These are phyloP conservation scores for Adineta ricciae DNA, from an alignment of 2,888 invertebrate genomes.

Conservation along the genomic window DNA sequence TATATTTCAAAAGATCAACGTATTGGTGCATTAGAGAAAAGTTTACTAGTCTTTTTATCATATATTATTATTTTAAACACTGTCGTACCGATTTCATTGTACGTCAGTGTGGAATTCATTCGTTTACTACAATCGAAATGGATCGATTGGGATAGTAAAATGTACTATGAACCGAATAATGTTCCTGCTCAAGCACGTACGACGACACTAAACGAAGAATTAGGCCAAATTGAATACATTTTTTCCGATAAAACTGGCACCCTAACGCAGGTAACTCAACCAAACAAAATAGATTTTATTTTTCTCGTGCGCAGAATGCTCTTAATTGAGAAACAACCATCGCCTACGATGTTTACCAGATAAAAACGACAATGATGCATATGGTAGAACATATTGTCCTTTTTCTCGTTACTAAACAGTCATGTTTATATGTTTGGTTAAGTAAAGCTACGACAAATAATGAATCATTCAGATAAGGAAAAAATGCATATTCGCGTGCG, in stretches of 20 bases:
- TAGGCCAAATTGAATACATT: conserved; percentile 96
- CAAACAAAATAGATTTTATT: no score
- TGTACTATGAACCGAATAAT: conserved; percentile 74
- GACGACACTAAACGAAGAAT: conserved; percentile 92
- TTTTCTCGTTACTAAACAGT: no score
- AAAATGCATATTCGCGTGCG: no score
- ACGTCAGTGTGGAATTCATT: conserved; percentile 72
- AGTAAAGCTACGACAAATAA: no score
- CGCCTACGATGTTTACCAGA: no score
- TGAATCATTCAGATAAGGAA: no score
- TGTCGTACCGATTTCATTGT: conserved; percentile 96
- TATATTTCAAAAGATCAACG: conserved; percentile 61
- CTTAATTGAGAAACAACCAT: no score
- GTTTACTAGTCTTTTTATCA: conserved; percentile 92
- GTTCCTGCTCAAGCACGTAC: conserved; percentile 88
- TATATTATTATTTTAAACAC: conserved; percentile 98
- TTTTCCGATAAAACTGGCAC: conserved; percentile 99
- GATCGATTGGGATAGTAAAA: conserved; percentile 97
- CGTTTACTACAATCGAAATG: conserved; percentile 93
- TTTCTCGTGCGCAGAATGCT: no score
- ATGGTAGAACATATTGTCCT: no score
- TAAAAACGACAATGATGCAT: no score
- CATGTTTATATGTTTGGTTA: no score
- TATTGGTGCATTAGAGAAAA: conserved; percentile 63
- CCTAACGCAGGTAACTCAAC: conserved; percentile 55